Percentiles rank a stretch among this genome's conserved stretches.
Conservation (phyloP, 1,140 invertebrate species). For the Araneus ventricosus region DNA sequence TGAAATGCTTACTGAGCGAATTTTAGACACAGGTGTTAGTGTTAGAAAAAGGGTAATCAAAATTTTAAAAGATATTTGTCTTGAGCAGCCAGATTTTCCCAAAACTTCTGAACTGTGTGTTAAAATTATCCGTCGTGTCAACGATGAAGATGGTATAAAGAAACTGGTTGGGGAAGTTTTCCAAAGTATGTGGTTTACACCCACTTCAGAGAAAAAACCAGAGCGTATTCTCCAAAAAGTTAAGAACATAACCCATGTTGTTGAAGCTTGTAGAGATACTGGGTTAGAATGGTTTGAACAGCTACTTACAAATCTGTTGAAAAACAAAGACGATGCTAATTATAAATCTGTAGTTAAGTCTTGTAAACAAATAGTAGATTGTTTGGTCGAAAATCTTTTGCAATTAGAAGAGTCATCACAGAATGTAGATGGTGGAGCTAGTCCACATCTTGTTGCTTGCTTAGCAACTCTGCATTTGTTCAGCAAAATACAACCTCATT, state of each 20-base stretch:
- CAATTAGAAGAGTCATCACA: conserved; percentile 87
- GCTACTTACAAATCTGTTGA: conserved; percentile 94
- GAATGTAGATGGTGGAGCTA: conserved; percentile 82
- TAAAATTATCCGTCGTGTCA: conserved; percentile 98
- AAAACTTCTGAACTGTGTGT: conserved; percentile 99
- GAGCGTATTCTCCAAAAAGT: conserved; percentile 86
- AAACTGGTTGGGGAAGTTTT: conserved; percentile 99
- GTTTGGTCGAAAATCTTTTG: conserved; percentile 96
- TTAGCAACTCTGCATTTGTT: conserved; percentile 96
- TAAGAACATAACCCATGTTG: conserved; percentile 97
- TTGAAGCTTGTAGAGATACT: conserved; percentile 92
- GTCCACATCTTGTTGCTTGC: conserved; percentile 93
- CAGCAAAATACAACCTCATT: conserved; percentile 96
- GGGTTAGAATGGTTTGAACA: conserved; percentile 98
- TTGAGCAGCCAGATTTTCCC: conserved; percentile 96
- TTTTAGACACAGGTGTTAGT: conserved; percentile 98
- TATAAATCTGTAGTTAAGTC: conserved; percentile 85
- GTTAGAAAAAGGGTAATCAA: conserved; percentile 99
- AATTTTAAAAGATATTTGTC: conserved; percentile 98
- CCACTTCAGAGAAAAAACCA: conserved; percentile 85
- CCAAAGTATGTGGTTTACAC: conserved; percentile 99
- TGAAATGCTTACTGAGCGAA: conserved; percentile 96
- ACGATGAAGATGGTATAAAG: conserved; percentile 95
- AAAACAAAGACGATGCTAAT: conserved; percentile 85
- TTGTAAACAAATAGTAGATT: conserved; percentile 98